Conservation (phyloP, 1,140 invertebrate genomes). For the Battus philenor region DNA sequence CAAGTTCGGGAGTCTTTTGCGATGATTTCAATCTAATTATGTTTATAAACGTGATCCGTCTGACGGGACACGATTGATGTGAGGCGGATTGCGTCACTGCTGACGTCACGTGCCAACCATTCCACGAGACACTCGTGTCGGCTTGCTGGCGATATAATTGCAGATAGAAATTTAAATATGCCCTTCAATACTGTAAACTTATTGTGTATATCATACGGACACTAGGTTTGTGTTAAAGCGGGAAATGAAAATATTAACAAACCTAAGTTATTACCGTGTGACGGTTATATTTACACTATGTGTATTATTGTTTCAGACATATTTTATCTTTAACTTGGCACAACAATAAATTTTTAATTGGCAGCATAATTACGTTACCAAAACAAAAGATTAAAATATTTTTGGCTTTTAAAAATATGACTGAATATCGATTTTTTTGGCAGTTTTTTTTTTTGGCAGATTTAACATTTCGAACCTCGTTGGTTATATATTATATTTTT, state of each 20-base stretch:
- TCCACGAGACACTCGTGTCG: conserved; percentile 42
- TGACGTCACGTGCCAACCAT: conserved; percentile 56
- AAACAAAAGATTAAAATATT: no score
- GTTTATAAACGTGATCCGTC: conserved; percentile 31
- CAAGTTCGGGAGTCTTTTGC: background rate
- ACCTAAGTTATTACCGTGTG: background rate
- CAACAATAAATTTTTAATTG: no score
- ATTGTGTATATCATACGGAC: conserved; percentile 1
- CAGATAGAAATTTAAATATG: conserved; percentile 53
- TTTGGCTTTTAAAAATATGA: no score
- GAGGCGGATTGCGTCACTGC: conserved; percentile 59
- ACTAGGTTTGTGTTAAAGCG: conserved; percentile 7
- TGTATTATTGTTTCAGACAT: no score
- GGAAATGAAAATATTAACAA: background rate
- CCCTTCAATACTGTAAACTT: conserved; percentile 46
- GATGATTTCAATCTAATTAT: conserved; percentile 5
- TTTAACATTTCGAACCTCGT: no score
- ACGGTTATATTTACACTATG: background rate
- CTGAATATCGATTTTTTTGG: no score
- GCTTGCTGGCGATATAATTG: conserved; percentile 34
- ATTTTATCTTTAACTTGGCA: no score
- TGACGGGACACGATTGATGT: conserved; percentile 41
- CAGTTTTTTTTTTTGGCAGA: no score
- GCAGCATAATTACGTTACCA: no score
- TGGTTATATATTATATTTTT: no score